Evolutionary conservation across 2,113 vertebrate species (phyloP).

Genomic region (Paratilapia polleni): DNA sequence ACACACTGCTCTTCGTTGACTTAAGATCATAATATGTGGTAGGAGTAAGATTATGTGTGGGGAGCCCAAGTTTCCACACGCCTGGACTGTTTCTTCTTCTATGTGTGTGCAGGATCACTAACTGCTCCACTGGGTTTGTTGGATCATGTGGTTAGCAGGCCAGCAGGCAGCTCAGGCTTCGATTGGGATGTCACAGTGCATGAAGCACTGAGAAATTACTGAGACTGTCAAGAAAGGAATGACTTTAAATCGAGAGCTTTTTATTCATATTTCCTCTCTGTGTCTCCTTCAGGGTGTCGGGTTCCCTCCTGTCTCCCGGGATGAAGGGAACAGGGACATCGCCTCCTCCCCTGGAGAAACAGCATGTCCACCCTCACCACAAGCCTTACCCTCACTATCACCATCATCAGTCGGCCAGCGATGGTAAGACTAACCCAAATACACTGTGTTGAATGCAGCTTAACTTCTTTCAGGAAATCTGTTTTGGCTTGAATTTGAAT

Average conservation of each 20-base stretch:
- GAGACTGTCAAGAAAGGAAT: background rate
- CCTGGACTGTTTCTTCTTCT: slow-evolving; percentile 60
- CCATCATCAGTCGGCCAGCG: slow-evolving; percentile 81
- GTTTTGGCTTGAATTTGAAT: slow-evolving; percentile 14
- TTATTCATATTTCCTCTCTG: slow-evolving; percentile 40
- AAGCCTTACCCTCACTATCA: slow-evolving; percentile 83
- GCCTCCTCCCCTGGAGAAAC: slow-evolving; percentile 88
- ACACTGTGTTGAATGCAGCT: background rate
- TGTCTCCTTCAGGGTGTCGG: slow-evolving; percentile 81
- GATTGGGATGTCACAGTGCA: slow-evolving; percentile 43
- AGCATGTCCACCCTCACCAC: slow-evolving; percentile 82
- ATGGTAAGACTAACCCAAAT: slow-evolving; percentile 72
- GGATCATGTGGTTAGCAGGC: slow-evolving; percentile 24
- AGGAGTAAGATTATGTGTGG: slow-evolving; percentile 59
- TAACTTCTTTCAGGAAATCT: slow-evolving; percentile 31
- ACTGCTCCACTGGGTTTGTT: slow-evolving; percentile 45
- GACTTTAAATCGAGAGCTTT: background rate
- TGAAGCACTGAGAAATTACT: slow-evolving; percentile 30
- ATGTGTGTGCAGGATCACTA: slow-evolving; percentile 47
- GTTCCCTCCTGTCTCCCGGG: slow-evolving; percentile 85
- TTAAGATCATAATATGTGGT: slow-evolving; percentile 71
- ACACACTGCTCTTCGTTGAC: slow-evolving; percentile 67
- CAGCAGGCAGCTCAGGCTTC: slow-evolving; percentile 26
- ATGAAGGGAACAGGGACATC: slow-evolving; percentile 85
- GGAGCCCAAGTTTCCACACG: slow-evolving; percentile 70